Percentiles rank a stretch among this genome's conserved stretches.
phyloP scores from a whole-genome alignment of 2,113 vertebrate species.

The Rousettus leschenaultii region DNA sequence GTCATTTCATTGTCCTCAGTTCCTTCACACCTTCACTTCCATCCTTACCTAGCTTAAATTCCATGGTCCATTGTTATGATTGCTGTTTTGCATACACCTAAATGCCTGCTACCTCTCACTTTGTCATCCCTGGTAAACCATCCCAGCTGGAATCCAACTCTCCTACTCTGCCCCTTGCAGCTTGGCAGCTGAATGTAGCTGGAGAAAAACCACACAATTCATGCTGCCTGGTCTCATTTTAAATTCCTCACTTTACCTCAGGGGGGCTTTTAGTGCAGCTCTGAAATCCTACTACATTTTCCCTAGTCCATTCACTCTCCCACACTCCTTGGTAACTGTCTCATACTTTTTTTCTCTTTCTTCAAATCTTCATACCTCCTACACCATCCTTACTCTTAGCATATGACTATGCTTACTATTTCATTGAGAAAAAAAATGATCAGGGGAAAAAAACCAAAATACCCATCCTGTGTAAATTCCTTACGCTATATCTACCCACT shows the following conservation, averaged over 20 bases:
- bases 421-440: conserved; percentile 1
- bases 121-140: neutral
- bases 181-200: neutral
- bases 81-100: neutral
- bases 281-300: neutral
- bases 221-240: neutral
- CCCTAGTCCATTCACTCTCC: neutral
- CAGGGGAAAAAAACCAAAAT: neutral
- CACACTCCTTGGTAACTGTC: neutral
- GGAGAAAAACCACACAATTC: neutral
- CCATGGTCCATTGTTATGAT: neutral
- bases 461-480: neutral
- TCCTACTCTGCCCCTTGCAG: neutral
- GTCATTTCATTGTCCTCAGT: neutral
- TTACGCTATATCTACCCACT: neutral
- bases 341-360: neutral
- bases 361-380: neutral
- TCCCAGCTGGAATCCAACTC: neutral
- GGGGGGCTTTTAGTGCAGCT: neutral
- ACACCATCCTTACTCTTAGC: neutral
- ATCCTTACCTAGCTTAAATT: neutral
- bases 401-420: neutral
- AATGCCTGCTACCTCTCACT: neutral
- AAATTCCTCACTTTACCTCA: neutral
- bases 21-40: neutral